Evolutionary conservation across 2,888 invertebrate species (phyloP).

Genomic region (Troides helena): DNA sequence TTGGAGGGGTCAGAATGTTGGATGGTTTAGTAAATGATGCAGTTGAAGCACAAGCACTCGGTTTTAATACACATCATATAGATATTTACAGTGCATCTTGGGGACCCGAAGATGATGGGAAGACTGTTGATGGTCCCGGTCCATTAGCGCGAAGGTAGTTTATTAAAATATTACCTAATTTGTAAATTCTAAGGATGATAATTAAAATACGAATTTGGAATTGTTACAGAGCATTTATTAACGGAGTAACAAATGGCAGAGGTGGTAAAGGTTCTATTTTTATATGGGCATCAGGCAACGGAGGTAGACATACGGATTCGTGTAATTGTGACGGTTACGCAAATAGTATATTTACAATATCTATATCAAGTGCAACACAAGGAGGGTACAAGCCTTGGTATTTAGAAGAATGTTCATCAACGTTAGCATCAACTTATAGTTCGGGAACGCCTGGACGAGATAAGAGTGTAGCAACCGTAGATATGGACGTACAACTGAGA

Average conservation of each 20-base stretch:
- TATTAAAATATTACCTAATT: neutral
- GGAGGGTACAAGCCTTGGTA: constrained; percentile 98
- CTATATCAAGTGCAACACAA: constrained; percentile 98
- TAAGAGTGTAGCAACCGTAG: constrained; percentile 94
- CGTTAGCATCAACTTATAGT: constrained; percentile 97
- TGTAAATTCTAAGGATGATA: too few species aligned
- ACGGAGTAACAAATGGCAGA: constrained; percentile 95
- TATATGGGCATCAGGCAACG: constrained; percentile 99
- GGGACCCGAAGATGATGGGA: constrained; percentile 98
- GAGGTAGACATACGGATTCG: constrained; percentile 95
- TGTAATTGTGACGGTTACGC: constrained; percentile 99
- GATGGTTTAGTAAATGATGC: constrained; percentile 98
- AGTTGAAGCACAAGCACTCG: constrained; percentile 95
- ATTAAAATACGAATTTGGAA: neutral
- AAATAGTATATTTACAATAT: constrained; percentile 98
- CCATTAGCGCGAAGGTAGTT: constrained; percentile 87
- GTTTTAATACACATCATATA: constrained; percentile 95
- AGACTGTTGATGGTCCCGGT: constrained; percentile 97
- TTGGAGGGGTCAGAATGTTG: constrained; percentile 97
- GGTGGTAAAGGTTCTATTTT: constrained; percentile 97
- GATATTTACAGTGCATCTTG: constrained; percentile 98
- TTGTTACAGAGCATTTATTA: constrained; percentile 90
- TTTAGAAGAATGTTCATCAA: constrained; percentile 99
- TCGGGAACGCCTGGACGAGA: constrained; percentile 96
- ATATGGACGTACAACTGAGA: constrained; percentile 92